These are phyloP conservation scores for Pagrus major DNA, from an alignment of 2,113 vertebrate genomes.

Conservation along the genomic window DNA sequence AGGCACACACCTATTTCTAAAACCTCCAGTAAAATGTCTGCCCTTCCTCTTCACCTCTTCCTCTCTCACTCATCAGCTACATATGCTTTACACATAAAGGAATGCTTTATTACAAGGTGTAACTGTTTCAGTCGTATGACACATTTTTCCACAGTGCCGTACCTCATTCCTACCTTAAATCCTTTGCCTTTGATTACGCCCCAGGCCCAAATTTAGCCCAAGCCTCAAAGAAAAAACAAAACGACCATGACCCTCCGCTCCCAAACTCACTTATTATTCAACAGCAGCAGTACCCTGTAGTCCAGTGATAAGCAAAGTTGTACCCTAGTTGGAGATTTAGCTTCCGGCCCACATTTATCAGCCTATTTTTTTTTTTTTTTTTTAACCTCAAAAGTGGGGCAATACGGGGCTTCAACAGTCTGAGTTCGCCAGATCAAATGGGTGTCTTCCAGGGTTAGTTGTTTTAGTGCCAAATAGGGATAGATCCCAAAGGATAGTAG, in stretches of 20 bases:
- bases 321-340: not conserved
- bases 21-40: conserved; percentile 33
- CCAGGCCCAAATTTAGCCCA: conserved; percentile 41
- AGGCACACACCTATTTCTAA: conserved; percentile 55
- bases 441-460: not conserved
- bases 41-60: conserved; percentile 41
- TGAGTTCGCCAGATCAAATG: not conserved
- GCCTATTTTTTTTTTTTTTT: not conserved
- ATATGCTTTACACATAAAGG: conserved; percentile 28
- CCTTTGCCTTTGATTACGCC: conserved; percentile 42
- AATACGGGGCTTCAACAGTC: not conserved
- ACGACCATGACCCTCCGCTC: conserved; percentile 44
- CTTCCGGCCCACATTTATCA: not conserved
- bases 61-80: conserved; percentile 28
- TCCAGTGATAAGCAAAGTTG: not conserved
- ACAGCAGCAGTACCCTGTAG: not conserved
- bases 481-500: not conserved
- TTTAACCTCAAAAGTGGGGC: not conserved
- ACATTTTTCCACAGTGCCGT: conserved; percentile 42
- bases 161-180: conserved; percentile 31
- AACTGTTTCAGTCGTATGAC: conserved; percentile 13
- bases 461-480: not conserved
- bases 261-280: conserved; percentile 9
- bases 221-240: conserved; percentile 16
- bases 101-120: conserved; percentile 18